These are phyloP conservation scores for Acanthornis magna DNA, from an alignment of 2,797 vertebrate genomes.

Conservation along the genomic window DNA sequence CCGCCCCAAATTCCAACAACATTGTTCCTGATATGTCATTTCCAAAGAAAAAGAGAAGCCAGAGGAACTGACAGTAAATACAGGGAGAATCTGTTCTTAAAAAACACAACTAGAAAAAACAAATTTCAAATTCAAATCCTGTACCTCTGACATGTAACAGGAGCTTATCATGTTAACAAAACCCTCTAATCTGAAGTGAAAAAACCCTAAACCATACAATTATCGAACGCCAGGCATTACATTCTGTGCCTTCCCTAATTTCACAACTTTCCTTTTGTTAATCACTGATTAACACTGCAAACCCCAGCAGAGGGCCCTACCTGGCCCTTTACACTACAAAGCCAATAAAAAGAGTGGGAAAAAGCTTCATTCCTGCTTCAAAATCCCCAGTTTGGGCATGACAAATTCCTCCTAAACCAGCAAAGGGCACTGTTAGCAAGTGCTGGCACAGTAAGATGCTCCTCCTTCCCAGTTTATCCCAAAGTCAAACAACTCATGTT, in stretches of 20 bases:
- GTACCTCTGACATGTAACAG: fast-evolving
- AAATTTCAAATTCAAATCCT: not conserved
- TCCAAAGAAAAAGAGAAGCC: not conserved
- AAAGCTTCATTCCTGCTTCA: not conserved
- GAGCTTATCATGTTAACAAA: not conserved
- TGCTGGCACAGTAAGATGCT: no score
- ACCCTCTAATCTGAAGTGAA: not conserved
- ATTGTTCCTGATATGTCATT: not conserved
- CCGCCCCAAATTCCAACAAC: fast-evolving
- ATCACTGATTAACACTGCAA: not conserved
- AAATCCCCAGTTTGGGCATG: not conserved
- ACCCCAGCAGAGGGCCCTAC: not conserved
- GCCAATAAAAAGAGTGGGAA: not conserved
- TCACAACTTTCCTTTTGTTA: not conserved
- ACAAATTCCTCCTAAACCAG: not conserved
- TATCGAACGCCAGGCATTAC: not conserved
- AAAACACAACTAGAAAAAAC: not conserved
- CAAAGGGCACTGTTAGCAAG: not conserved
- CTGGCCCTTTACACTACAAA: not conserved
- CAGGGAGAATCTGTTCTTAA: not conserved
- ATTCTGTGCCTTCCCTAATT: not conserved
- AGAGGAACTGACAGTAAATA: not conserved
- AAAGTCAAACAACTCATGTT: not conserved
- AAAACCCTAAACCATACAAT: not conserved
- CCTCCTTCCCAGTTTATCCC: not conserved